Evolutionary conservation across 2,888 invertebrate genomes (phyloP), one percentile per base, ranked within the genome.

Genomic region (Tenthredo scrophulariae): DNA sequence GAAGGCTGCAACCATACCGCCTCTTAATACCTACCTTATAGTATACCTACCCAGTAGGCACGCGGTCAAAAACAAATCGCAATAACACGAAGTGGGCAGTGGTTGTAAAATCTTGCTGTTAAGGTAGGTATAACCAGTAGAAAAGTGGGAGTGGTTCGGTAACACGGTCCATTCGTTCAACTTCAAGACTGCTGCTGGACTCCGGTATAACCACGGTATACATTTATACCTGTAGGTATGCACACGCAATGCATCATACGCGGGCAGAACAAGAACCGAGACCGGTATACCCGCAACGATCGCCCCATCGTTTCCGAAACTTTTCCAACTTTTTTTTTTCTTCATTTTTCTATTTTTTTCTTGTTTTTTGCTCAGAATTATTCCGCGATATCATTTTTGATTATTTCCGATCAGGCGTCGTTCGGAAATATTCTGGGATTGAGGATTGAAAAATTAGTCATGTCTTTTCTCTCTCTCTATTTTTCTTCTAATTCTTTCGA

Each of bases 101-200:
- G 62, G 80, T 62, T 80, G 80, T 62, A 80, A 80, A 80, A 62
- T 67, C 26, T 67, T 33, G 13, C 33, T 13, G 29, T 29, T 65
- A 65, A 26, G 62, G 15, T 40, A n/a, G 40, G 6, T n/a, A 18
- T 46, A 37, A 46, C 46, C 46, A 3, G 15, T 29, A 50, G 40
- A 37, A 62, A 80, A 80, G 80, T 80, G 80, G 80, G 80, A 80
- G 80, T 80, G 80, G 80, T 80, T 80, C 58, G 62, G 58, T 80
- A 80, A 80, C 80, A 80, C 62, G 80, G 80, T 62, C 80, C 80
- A 80, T 80, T 80, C 80, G 80, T 80, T 80, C 22, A 80, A 18
- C 54, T 15, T 18, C 54, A 26, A 10, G 50, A 43, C 46, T 54
- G n/a, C 22, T 54, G 37, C 70, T 72, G 10, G 10, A 33, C 67